Percentiles rank a stretch among this genome's conserved stretches.
Conservation (phyloP, 2,113 vertebrate species). For the Gallinago paraguaiae region DNA sequence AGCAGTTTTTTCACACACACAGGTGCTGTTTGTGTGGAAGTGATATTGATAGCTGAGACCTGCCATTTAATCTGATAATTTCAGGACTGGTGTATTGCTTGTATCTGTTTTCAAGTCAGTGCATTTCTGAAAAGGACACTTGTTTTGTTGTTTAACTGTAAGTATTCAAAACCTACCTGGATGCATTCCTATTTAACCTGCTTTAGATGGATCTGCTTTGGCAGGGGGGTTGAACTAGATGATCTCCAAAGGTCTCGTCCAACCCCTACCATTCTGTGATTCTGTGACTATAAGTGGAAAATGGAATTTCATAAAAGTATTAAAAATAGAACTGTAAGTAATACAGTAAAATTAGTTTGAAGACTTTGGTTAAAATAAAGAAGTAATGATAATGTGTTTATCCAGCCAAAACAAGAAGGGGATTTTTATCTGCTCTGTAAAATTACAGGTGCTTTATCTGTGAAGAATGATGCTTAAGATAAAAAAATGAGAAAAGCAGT, state of each 20-base stretch:
- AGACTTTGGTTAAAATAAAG: background rate
- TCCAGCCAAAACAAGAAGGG: background rate
- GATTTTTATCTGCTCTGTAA: background rate
- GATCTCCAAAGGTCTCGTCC: background rate
- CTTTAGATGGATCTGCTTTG: background rate
- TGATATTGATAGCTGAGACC: rapidly evolving
- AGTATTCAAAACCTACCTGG: background rate
- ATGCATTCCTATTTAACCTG: background rate
- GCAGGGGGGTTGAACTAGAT: background rate
- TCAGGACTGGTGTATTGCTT: background rate
- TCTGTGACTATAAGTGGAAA: background rate
- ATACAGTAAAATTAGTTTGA: background rate
- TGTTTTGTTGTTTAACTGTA: background rate
- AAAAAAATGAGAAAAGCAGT: background rate
- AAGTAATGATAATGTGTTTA: background rate
- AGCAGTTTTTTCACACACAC: background rate
- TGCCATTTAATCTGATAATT: background rate
- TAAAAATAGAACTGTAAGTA: background rate
- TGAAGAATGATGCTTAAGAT: background rate
- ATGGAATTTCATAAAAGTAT: background rate
- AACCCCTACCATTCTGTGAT: background rate
- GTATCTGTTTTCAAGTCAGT: background rate
- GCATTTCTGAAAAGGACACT: background rate
- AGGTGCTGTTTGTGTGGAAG: background rate
- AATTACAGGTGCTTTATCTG: background rate